phyloP scores from a whole-genome alignment of 2,797 vertebrate species.

The Pempheris klunzingeri region DNA sequence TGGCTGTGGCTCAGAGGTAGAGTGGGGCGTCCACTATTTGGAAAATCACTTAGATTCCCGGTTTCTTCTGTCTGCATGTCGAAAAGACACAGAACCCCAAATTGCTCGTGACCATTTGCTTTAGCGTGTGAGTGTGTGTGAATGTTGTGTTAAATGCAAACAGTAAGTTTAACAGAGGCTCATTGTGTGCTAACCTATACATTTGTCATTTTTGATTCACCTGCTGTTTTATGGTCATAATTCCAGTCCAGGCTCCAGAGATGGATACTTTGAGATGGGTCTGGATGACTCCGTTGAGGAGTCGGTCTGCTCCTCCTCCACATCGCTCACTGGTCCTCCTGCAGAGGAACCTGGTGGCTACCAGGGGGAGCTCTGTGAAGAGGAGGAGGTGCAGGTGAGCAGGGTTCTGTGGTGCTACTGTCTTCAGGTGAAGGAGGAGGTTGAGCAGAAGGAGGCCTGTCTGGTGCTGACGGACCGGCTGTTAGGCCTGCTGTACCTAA shows the following conservation, averaged over 20 bases:
- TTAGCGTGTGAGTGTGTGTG: too few relatives aligned
- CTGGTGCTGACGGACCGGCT: slow-evolving; percentile 87
- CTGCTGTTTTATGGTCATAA: not conserved
- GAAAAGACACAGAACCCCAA: too few relatives aligned
- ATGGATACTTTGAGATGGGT: slow-evolving; percentile 98
- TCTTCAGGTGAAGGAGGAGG: slow-evolving; percentile 85
- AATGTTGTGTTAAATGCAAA: too few relatives aligned
- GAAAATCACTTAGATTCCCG: too few relatives aligned
- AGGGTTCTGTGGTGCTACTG: slow-evolving; percentile 91
- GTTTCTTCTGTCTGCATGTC: too few relatives aligned
- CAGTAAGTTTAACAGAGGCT: too few relatives aligned
- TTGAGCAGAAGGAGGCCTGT: slow-evolving; percentile 89
- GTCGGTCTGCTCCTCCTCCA: slow-evolving; percentile 80
- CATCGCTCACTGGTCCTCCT: slow-evolving; percentile 29
- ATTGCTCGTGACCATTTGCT: too few relatives aligned
- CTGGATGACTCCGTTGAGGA: slow-evolving; percentile 85
- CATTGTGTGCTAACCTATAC: too few relatives aligned
- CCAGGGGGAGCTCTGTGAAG: slow-evolving; percentile 37
- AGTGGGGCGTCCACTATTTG: too few relatives aligned
- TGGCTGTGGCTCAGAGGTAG: too few relatives aligned
- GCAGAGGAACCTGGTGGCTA: slow-evolving; percentile 37
- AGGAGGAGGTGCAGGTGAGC: slow-evolving; percentile 77
- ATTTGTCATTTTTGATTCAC: too few relatives aligned
- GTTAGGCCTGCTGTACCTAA: slow-evolving; percentile 87
- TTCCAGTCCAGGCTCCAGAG: slow-evolving; percentile 82